Percentiles rank a stretch among this genome's conserved stretches.
phyloP scores from a whole-genome alignment of 2,797 vertebrate genomes.

The Acipenser transmontanus region DNA sequence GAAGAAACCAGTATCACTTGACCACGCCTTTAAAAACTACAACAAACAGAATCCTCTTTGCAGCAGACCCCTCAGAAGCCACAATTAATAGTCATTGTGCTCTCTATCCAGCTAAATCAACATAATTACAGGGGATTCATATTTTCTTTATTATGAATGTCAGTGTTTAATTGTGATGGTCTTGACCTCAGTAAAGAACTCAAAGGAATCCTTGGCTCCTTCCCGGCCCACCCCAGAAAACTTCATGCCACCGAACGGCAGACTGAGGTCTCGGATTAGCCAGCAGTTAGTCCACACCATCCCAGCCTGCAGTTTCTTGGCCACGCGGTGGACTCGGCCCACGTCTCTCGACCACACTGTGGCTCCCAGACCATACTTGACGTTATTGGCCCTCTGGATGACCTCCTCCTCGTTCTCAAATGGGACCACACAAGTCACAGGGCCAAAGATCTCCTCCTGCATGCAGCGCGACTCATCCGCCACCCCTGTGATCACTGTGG shows the following conservation, averaged over 20 bases:
- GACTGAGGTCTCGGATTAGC: conserved; percentile 87
- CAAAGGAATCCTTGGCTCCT: conserved; percentile 83
- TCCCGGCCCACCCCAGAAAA: conserved; percentile 87
- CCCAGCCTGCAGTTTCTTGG: conserved; percentile 72
- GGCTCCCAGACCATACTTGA: conserved; percentile 83
- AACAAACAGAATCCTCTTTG: no score
- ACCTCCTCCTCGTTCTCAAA: conserved; percentile 89
- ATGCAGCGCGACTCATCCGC: conserved; percentile 76
- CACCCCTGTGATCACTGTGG: conserved; percentile 77
- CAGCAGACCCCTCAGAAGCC: no score
- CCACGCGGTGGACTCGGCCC: conserved; percentile 76
- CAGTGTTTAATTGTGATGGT: conserved; percentile 82
- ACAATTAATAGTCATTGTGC: no score
- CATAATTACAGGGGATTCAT: no score
- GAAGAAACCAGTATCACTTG: no score
- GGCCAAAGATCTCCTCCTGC: conserved; percentile 97
- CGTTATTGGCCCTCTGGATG: conserved; percentile 70
- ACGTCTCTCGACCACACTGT: conserved; percentile 81
- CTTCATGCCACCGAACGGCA: conserved; percentile 96
- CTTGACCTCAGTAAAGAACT: conserved; percentile 96
- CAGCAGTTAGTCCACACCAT: conserved; percentile 96
- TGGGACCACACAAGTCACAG: conserved; percentile 77
- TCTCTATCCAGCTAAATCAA: no score
- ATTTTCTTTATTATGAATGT: conserved; percentile 23
- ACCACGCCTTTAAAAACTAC: no score